phyloP scores from a whole-genome alignment of 2,888 invertebrate species.

The Orchesellides sinensis region DNA sequence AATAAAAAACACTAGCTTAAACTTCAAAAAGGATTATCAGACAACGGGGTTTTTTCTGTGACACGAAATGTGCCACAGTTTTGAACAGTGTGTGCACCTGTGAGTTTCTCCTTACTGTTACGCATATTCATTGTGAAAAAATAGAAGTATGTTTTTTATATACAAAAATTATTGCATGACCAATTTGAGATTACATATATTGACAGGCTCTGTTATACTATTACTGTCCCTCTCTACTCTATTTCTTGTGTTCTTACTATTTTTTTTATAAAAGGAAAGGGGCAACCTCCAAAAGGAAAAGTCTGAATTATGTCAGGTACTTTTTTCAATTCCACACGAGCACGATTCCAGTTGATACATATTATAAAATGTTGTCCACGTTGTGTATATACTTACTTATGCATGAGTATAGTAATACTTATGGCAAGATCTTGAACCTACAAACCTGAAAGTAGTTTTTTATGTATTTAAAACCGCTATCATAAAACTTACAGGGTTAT shows the following conservation, averaged over 20 bases:
- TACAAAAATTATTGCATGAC: slow-evolving; percentile 50
- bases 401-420: slow-evolving; percentile 46
- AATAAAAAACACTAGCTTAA: neutral
- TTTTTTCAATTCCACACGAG: slow-evolving; percentile 38
- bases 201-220: slow-evolving; percentile 42
- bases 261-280: slow-evolving; percentile 22
- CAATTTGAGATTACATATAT: slow-evolving; percentile 62
- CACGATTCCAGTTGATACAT: slow-evolving; percentile 24
- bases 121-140: neutral
- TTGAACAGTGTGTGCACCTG: slow-evolving; percentile 41
- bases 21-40: no score
- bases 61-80: slow-evolving; percentile 27
- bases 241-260: slow-evolving; percentile 18
- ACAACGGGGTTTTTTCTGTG: no score
- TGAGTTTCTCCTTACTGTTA: slow-evolving; percentile 1
- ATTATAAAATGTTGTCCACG: slow-evolving; percentile 18
- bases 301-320: slow-evolving; percentile 51
- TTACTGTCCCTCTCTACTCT: slow-evolving; percentile 1
- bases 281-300: slow-evolving; percentile 23
- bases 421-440: slow-evolving; percentile 30
- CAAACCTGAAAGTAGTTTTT: no score
- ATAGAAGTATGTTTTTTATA: slow-evolving; percentile 2
- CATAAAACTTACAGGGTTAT: no score
- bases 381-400: slow-evolving; percentile 60
- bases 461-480: no score